Base-by-base conservation (phyloP, 1,140 invertebrate genomes). In the Acromyrmex charruanus region DNA sequence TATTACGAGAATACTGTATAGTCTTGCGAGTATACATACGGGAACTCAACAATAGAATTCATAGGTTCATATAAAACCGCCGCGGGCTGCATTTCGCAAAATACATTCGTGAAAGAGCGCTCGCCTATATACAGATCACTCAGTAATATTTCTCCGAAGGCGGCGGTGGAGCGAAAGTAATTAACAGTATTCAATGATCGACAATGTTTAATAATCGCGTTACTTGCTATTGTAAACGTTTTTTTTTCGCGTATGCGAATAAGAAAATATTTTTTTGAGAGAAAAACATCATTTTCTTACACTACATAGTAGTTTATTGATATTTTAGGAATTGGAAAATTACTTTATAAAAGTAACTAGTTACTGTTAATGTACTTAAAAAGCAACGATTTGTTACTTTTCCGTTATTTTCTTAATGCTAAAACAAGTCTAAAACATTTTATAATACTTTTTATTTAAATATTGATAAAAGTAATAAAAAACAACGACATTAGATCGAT, bases 1-100 rank as follows among this genome's bases (percentile, higher is more conserved):
- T 51, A n/a, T 18, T 51, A 84, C 14, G 39, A 59, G 31, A 74
- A n/a, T 55, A 69, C 18, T 3, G 51, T 21, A 58, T n/a, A 65
- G 16, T 59, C 39, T 84, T 61, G 69, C 25, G 55, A 63, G n/a
- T 59, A 12, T 44, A 28, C 35, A 25, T n/a, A 28, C 9, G 14
- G 18, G 9, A 81, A 74, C 18, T 49, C 39, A 84, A 84, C 80
- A 71, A 81, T 69, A 81, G 77, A 16, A 69, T 69, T 69, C 69
- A 61, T 80, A 69, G 63, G 21, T 81, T 58, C n/a, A 39, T 58
- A 39, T 74, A 51, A 84, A 84, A 75, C 12, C 35, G 55, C 55
- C 28, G 14, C 69, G n/a, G 12, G 21, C n/a, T 49, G 39, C 49
- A 74, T 84, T 61, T 84, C 16, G 39, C 69, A 84, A 65, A 84